These are phyloP conservation scores for Crenichthys baileyi DNA, from an alignment of 2,797 vertebrate species.

Conservation along the genomic window DNA sequence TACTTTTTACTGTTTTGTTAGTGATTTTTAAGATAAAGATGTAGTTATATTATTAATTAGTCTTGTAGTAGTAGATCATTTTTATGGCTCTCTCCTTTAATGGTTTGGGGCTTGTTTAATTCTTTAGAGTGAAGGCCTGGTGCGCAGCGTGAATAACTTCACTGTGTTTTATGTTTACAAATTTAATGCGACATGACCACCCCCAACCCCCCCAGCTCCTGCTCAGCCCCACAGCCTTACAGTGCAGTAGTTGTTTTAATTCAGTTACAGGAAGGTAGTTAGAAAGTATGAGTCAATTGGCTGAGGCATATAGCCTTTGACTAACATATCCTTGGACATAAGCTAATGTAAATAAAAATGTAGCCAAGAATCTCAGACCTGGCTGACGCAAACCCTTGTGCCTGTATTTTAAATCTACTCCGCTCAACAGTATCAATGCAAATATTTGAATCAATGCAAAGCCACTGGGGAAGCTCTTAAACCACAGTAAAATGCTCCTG, in stretches of 20 bases:
- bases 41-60: not conserved
- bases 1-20: not conserved
- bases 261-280: no score
- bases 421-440: conserved; percentile 2
- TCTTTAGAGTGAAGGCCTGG: not conserved
- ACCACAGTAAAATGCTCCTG: not conserved
- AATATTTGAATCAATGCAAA: not conserved
- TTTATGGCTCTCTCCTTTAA: not conserved
- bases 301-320: no score
- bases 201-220: not conserved
- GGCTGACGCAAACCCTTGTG: not conserved
- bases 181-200: not conserved
- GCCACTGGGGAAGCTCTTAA: not conserved
- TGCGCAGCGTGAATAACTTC: not conserved
- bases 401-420: not conserved
- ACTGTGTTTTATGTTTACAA: not conserved
- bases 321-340: not conserved
- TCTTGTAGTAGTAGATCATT: not conserved
- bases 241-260: not conserved
- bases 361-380: not conserved
- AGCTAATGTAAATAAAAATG: not conserved
- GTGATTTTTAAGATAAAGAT: not conserved
- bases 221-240: not conserved
- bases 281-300: no score
- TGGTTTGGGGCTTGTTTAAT: not conserved